Evolutionary conservation across 1,140 invertebrate genomes (phyloP).

Genomic region (Melanaphis sacchari): DNA sequence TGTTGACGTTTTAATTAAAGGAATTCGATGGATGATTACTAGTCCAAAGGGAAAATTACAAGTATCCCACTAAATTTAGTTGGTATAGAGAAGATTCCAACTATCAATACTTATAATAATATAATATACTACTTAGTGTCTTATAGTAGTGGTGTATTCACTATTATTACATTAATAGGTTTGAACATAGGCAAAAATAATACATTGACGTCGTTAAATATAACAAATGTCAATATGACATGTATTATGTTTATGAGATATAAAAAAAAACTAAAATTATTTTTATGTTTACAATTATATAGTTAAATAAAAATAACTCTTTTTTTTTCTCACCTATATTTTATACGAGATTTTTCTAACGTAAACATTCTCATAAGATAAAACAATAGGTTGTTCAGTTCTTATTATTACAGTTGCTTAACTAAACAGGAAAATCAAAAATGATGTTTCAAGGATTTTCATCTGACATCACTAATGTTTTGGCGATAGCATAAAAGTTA

Average conservation of each 20-base stretch:
- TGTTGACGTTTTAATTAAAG: background rate
- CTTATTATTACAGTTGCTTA: background rate
- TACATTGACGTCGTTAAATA: background rate
- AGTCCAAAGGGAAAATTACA: background rate
- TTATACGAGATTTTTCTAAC: background rate
- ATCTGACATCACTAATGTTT: conserved; percentile 8
- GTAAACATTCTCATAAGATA: background rate
- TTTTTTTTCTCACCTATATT: background rate
- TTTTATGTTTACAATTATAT: conserved; percentile 4
- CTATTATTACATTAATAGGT: background rate
- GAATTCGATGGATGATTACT: background rate
- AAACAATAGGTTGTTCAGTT: background rate
- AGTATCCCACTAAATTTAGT: background rate
- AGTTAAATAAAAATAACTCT: background rate
- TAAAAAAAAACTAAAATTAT: background rate
- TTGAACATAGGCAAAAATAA: background rate
- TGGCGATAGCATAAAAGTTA: background rate
- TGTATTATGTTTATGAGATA: background rate
- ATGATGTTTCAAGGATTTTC: conserved; percentile 18
- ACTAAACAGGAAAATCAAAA: conserved; percentile 18
- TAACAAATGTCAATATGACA: background rate
- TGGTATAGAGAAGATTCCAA: background rate
- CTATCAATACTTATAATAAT: background rate
- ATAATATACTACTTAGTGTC: background rate
- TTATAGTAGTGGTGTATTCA: background rate